A percentile compares a stretch with the other conserved stretches of the same genome.
These are phyloP conservation scores for Pogonognathellus flavescens DNA, from an alignment of 1,140 invertebrate genomes.

Conservation along the genomic window DNA sequence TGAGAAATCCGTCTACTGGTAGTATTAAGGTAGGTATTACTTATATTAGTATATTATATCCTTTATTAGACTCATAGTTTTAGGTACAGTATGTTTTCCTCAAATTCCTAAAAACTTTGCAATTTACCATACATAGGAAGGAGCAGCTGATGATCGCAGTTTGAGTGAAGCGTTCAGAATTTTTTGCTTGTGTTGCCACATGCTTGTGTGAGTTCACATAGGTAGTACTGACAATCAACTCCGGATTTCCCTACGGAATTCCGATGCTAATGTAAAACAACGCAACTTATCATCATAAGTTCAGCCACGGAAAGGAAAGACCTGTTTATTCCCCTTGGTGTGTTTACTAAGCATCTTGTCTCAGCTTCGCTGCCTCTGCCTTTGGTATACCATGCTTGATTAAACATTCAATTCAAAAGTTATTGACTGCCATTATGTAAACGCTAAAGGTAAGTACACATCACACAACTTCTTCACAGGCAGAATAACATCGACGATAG, in stretches of 20 bases:
- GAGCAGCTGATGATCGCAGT: no score
- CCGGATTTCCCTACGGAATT: slow-evolving; percentile 47
- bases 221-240: slow-evolving; percentile 23
- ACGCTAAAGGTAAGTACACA: slow-evolving; percentile 34
- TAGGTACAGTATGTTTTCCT: no score
- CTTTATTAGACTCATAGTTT: not conserved
- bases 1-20: not conserved
- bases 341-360: not conserved
- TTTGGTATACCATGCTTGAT: slow-evolving; percentile 51
- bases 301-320: slow-evolving; percentile 34
- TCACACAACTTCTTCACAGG: not conserved
- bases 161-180: not conserved
- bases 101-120: no score
- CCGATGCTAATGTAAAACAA: slow-evolving; percentile 14
- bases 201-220: slow-evolving; percentile 16
- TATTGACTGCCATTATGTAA: slow-evolving; percentile 48
- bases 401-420: slow-evolving; percentile 50
- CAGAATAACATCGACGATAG: not conserved
- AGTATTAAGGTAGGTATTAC: no score
- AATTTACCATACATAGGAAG: no score
- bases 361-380: slow-evolving; percentile 1
- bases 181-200: slow-evolving; percentile 23
- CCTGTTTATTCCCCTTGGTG: slow-evolving; percentile 26
- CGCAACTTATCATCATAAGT: not conserved
- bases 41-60: not conserved